These are phyloP conservation scores for Gymnothorax reevesii DNA, from an alignment of 2,797 vertebrate species.

Conservation along the genomic window DNA sequence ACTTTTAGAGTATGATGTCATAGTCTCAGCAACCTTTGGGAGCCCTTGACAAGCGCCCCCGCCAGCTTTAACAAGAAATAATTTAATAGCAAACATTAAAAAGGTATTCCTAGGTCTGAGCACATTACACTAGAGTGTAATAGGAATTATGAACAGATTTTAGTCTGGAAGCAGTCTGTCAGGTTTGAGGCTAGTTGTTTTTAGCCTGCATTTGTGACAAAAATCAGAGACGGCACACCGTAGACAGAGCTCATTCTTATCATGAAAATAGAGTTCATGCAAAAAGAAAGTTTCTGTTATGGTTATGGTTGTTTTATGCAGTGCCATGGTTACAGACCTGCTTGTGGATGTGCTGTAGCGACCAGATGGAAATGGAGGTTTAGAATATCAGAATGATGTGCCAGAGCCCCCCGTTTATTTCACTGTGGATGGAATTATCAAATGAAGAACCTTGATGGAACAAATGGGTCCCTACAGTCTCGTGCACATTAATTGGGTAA, in stretches of 20 bases:
- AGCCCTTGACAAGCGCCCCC: background rate
- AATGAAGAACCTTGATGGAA: background rate
- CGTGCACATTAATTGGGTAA: too few species aligned
- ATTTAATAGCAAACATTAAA: background rate
- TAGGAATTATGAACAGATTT: background rate
- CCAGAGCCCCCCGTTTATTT: slow-evolving; percentile 14
- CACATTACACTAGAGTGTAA: background rate
- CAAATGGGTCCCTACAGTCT: background rate
- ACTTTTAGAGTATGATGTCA: background rate
- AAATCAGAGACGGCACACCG: background rate
- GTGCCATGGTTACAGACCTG: slow-evolving; percentile 31
- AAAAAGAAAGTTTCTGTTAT: background rate
- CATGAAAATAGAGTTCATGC: slow-evolving; percentile 25
- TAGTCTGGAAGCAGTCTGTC: background rate
- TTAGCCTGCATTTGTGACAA: background rate
- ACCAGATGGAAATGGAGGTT: slow-evolving; percentile 18
- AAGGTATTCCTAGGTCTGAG: background rate
- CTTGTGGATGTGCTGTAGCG: slow-evolving; percentile 16
- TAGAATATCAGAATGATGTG: slow-evolving; percentile 21
- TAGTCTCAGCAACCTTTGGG: background rate
- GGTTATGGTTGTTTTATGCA: slow-evolving; percentile 24
- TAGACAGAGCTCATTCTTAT: background rate
- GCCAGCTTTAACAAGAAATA: background rate
- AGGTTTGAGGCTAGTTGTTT: background rate
- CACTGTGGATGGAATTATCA: background rate